Percentiles rank a stretch among this genome's conserved stretches.
Evolutionary conservation across 2,888 invertebrate genomes (phyloP).

Genomic region (Aleiodes testaceus): DNA sequence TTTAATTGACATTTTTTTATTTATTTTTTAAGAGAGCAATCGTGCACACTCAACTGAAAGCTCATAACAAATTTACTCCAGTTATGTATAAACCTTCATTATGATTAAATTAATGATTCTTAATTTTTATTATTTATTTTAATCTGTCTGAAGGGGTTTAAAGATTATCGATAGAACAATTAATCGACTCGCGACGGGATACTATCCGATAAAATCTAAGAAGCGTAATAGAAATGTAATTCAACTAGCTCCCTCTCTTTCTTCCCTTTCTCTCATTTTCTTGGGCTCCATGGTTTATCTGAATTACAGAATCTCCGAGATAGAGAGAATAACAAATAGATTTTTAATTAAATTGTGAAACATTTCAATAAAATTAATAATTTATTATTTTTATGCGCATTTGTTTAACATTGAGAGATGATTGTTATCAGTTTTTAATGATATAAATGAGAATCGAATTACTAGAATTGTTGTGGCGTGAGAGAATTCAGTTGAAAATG

Average conservation of each 20-base stretch:
- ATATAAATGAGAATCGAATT: neutral
- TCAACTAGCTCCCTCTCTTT: conserved; percentile 54
- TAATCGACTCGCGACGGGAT: conserved; percentile 35
- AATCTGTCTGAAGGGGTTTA: neutral
- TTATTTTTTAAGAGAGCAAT: no score
- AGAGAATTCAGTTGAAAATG: neutral
- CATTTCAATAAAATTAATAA: conserved; percentile 15
- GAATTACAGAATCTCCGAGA: conserved; percentile 10
- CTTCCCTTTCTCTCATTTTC: conserved; percentile 54
- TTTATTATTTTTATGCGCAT: neutral
- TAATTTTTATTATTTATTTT: neutral
- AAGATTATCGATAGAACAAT: conserved; percentile 38
- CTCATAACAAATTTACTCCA: conserved; percentile 28
- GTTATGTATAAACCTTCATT: conserved; percentile 19
- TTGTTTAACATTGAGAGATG: neutral
- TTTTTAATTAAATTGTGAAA: conserved; percentile 21
- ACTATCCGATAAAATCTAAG: conserved; percentile 39
- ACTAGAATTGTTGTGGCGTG: no score
- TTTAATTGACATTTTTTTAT: conserved; percentile 24
- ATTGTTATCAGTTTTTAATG: conserved; percentile 21
- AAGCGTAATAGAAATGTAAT: conserved; percentile 59
- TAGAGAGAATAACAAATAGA: conserved; percentile 23
- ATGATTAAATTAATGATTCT: neutral
- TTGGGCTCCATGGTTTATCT: conserved; percentile 9
- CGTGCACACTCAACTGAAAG: neutral